Evolutionary conservation across 2,888 invertebrate species (phyloP).

Genomic region (Electrophaes corylata): DNA sequence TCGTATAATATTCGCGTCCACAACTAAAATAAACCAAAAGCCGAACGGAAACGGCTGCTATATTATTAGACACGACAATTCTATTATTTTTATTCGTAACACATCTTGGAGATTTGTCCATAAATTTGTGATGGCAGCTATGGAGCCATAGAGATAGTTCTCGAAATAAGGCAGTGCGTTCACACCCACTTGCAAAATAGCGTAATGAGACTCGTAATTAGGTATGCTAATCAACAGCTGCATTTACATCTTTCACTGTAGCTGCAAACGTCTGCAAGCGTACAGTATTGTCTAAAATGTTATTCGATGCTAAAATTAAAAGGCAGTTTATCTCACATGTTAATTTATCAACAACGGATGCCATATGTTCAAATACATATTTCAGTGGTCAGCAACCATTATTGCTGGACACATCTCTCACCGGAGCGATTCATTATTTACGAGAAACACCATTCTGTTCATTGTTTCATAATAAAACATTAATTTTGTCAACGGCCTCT

Average conservation of each 20-base stretch:
- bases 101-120: constrained; percentile 78
- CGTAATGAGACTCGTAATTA: constrained; percentile 58
- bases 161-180: constrained; percentile 62
- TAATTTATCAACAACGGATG: constrained; percentile 42
- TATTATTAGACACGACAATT: constrained; percentile 84
- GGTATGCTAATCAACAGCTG: constrained; percentile 33
- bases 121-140: constrained; percentile 73
- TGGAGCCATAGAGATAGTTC: constrained; percentile 65
- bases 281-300: constrained; percentile 38
- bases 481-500: constrained; percentile 78
- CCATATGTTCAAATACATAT: constrained; percentile 42
- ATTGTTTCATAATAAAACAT: constrained; percentile 83
- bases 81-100: constrained; percentile 84
- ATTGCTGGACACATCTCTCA: constrained; percentile 67
- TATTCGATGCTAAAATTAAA: constrained; percentile 45
- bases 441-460: constrained; percentile 71
- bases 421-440: constrained; percentile 70
- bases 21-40: constrained; percentile 79
- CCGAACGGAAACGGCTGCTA: constrained; percentile 80
- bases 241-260: constrained; percentile 26
- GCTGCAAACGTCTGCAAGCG: constrained; percentile 37
- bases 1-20: constrained; percentile 78
- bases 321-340: constrained; percentile 41
- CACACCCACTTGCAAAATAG: constrained; percentile 66
- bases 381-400: constrained; percentile 54